Base-by-base conservation (phyloP, 2,888 invertebrate genomes). In the Ommatoiulus sabulosus region DNA sequence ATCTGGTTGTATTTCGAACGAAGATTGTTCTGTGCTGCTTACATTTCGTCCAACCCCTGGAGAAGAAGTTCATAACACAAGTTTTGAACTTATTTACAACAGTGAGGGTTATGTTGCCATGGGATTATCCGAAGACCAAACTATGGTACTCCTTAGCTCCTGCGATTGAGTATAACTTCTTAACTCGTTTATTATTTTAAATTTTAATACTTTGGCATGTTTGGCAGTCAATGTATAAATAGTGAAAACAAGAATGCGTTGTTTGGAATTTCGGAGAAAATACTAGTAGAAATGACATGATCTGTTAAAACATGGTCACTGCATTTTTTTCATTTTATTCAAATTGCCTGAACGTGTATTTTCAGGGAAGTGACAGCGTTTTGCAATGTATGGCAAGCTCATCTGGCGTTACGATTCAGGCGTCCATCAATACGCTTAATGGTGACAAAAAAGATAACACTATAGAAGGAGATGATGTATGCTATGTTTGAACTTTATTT, bases 351-450 rank as follows among this genome's bases (percentile, higher is more conserved):
- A 3, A 72, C 24, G n/a, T 72, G 7, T 72, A 63, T 6, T 12
- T 63, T 5, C 20, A 87, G 87, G 87, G 72, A 57, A 72, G 35
- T 63, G 87, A 87, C 17, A 87, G 87, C 43, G 87, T 87, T 17
- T 6, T 87, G 17, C 3, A 87, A 44, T 87, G 87, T 24, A 35
- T 87, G 24, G 0, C 44, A 48, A 46, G 52, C 5, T 87, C 87
- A 4, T 15, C 87, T 43, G 10, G 15, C 24, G 87, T n/a, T 43
- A 3, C 8, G 72, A 87, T 87, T 4, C 10, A 57, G 1, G 87
- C 87, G n/a, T 57, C 87, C 4, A 63, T 10, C 7, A 87, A 87
- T 43, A n/a, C n/a, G n/a, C n/a, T n/a, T n/a, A n/a, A n/a, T n/a
- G n/a, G n/a, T n/a, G n/a, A 57, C 5, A 72, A 17, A 20, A 35